Evolutionary conservation across 2,113 vertebrate genomes (phyloP).

Genomic region (Grallaria varia): DNA sequence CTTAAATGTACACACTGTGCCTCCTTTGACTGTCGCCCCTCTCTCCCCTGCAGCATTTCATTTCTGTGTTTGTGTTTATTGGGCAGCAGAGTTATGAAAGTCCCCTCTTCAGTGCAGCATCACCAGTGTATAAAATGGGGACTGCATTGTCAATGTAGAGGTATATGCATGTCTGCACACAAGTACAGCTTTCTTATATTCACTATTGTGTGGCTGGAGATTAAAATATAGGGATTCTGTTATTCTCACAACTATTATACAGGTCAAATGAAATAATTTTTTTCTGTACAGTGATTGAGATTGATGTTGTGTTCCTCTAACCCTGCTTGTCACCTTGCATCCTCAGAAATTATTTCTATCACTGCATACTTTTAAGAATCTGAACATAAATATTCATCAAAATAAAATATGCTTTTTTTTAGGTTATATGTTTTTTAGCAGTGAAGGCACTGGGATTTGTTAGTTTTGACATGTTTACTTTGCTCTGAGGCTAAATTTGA

Average conservation of each 20-base stretch:
- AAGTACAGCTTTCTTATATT: neutral
- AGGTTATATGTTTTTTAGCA: neutral
- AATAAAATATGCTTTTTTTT: neutral
- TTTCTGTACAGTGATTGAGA: neutral
- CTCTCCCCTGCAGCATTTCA: neutral
- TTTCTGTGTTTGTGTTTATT: neutral
- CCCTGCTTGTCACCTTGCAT: neutral
- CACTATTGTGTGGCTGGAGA: neutral
- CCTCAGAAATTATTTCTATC: neutral
- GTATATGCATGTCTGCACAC: fast-evolving
- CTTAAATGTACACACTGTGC: neutral
- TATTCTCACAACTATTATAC: slow-evolving; percentile 6
- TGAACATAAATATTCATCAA: slow-evolving; percentile 20
- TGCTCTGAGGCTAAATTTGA: neutral
- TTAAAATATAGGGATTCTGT: neutral
- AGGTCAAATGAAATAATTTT: neutral
- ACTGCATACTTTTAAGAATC: neutral
- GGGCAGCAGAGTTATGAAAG: neutral
- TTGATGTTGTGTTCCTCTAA: neutral
- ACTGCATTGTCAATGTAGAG: neutral
- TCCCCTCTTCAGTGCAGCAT: neutral
- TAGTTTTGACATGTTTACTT: slow-evolving; percentile 21
- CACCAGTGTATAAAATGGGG: neutral
- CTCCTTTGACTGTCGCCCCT: neutral
- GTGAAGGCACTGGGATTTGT: neutral